These are phyloP conservation scores for Dyspetes luteomarginatus DNA, from an alignment of 2,888 invertebrate genomes.

Conservation along the genomic window DNA sequence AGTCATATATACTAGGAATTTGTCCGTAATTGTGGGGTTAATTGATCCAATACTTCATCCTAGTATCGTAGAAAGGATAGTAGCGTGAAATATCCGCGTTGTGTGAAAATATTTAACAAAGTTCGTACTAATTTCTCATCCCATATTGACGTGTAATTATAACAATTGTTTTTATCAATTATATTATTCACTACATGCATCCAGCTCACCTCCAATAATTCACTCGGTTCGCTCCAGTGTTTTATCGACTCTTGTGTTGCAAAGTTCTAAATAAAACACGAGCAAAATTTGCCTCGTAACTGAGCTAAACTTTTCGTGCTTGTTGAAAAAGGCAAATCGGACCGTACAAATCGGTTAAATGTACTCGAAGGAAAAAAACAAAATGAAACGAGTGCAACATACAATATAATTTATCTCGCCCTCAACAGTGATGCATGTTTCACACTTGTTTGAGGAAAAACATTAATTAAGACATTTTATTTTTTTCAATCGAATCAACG, in stretches of 20 bases:
- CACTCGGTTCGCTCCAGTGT: conserved; percentile 1
- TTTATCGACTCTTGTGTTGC: conserved; percentile 38
- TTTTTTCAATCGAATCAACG: background rate
- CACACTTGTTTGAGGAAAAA: background rate
- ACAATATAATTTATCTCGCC: background rate
- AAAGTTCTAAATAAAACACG: conserved; percentile 61
- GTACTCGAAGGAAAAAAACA: background rate
- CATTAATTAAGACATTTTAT: background rate
- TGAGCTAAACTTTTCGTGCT: background rate
- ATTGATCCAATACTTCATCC: conserved; percentile 23
- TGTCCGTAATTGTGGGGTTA: conserved; percentile 6
- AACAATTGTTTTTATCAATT: conserved; percentile 6
- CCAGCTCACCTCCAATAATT: background rate
- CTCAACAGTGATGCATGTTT: background rate
- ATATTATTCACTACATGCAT: background rate
- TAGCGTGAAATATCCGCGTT: background rate
- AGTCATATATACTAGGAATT: background rate
- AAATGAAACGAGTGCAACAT: background rate
- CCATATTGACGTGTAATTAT: conserved; percentile 16
- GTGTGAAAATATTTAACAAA: conserved; percentile 2
- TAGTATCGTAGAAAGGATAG: background rate
- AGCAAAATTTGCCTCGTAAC: conserved; percentile 27
- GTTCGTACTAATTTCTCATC: background rate
- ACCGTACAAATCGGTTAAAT: conserved; percentile 4
- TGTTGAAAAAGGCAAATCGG: conserved; percentile 11